Percentiles rank a stretch among this genome's conserved stretches.
These are phyloP conservation scores for Plusia festucae DNA, from an alignment of 2,888 invertebrate genomes.

Conservation along the genomic window DNA sequence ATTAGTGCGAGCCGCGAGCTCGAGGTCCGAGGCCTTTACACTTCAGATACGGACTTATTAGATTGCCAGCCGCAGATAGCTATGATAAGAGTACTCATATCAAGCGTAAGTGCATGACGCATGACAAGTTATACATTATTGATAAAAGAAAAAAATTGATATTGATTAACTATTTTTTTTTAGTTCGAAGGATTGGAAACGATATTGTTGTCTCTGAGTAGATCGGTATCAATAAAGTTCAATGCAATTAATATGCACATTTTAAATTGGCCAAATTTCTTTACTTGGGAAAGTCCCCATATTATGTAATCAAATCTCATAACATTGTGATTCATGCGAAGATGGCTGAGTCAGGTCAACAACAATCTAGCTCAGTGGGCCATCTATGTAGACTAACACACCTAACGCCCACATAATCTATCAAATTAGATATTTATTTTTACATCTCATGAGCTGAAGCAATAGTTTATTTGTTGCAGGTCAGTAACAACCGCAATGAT, in stretches of 20 bases:
- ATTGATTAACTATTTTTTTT: not conserved
- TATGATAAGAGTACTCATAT: slow-evolving; percentile 58
- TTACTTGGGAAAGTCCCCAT: slow-evolving; percentile 65
- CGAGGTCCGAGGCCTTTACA: slow-evolving; percentile 17
- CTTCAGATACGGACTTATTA: slow-evolving; percentile 52
- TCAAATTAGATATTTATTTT: slow-evolving; percentile 37
- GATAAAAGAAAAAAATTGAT: slow-evolving; percentile 16
- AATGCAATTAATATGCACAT: slow-evolving; percentile 47
- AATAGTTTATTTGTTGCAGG: slow-evolving; percentile 29
- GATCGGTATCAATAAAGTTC: slow-evolving; percentile 15
- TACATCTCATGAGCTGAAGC: slow-evolving; percentile 17
- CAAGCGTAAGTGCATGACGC: slow-evolving; percentile 51
- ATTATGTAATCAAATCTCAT: slow-evolving; percentile 70
- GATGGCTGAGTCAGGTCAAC: slow-evolving; percentile 60
- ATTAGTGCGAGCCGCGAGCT: slow-evolving; percentile 59
- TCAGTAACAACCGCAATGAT: slow-evolving; percentile 37
- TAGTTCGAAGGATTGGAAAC: too few relatives aligned
- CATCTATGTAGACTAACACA: slow-evolving; percentile 50
- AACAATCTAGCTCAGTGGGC: slow-evolving; percentile 59
- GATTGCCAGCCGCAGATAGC: slow-evolving; percentile 67
- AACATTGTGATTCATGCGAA: slow-evolving; percentile 72
- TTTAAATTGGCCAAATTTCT: slow-evolving; percentile 65
- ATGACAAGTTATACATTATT: slow-evolving; percentile 40
- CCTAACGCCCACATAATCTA: slow-evolving; percentile 36
- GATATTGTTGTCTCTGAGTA: not conserved